Evolutionary conservation across 2,888 invertebrate species (phyloP).

Genomic region (Apodemia duryi): DNA sequence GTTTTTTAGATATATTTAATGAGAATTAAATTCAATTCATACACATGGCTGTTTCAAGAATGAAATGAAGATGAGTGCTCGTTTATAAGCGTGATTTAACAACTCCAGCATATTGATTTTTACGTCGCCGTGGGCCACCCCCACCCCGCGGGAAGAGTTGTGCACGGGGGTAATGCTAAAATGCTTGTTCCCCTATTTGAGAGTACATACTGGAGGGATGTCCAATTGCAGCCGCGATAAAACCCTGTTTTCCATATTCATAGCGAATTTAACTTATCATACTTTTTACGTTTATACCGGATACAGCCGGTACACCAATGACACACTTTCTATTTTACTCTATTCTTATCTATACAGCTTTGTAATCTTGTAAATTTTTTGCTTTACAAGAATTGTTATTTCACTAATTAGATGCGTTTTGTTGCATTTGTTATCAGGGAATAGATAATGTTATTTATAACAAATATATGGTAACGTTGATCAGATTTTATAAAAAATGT

Average conservation of each 20-base stretch:
- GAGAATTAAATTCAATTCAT: slow-evolving; percentile 23
- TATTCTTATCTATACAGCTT: slow-evolving; percentile 63
- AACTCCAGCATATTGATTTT: slow-evolving; percentile 85
- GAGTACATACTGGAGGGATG: slow-evolving; percentile 77
- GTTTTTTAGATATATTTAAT: neutral
- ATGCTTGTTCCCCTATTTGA: slow-evolving; percentile 81
- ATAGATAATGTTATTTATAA: neutral
- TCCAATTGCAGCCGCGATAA: slow-evolving; percentile 47
- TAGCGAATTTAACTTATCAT: slow-evolving; percentile 53
- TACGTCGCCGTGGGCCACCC: slow-evolving; percentile 79
- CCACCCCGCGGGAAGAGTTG: slow-evolving; percentile 78
- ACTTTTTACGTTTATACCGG: slow-evolving; percentile 67
- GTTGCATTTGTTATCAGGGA: neutral
- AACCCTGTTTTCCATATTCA: slow-evolving; percentile 48
- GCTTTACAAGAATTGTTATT: slow-evolving; percentile 8
- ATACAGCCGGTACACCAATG: slow-evolving; percentile 66
- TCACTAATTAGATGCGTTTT: slow-evolving; percentile 6
- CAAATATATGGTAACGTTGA: neutral
- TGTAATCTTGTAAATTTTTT: slow-evolving; percentile 32
- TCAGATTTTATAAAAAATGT: neutral
- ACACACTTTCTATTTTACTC: slow-evolving; percentile 66
- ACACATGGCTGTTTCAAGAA: slow-evolving; percentile 71
- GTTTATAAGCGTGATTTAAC: slow-evolving; percentile 86
- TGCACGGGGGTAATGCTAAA: slow-evolving; percentile 80
- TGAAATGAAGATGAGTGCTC: slow-evolving; percentile 80